A percentile compares a stretch with the other conserved stretches of the same genome.
Conservation (phyloP, 2,888 invertebrate species). For the Argynnis bischoffii region DNA sequence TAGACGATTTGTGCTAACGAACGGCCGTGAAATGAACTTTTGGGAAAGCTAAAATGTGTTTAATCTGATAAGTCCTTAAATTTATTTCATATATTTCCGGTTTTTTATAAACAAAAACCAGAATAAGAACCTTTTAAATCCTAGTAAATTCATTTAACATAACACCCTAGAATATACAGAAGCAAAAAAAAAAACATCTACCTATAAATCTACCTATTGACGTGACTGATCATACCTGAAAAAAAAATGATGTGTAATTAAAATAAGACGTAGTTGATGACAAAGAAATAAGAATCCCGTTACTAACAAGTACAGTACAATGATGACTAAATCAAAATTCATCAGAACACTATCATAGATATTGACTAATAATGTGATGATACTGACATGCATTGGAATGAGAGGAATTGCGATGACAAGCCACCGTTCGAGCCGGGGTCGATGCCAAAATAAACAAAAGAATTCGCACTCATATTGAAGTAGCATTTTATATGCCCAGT, state of each 20-base stretch:
- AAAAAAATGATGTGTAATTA: constrained; percentile 8
- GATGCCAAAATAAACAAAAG: constrained; percentile 42
- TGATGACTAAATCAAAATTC: constrained; percentile 18
- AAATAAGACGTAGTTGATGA: constrained; percentile 14
- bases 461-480: constrained; percentile 43
- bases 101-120: neutral
- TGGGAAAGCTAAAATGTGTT: constrained; percentile 42
- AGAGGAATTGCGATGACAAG: constrained; percentile 23
- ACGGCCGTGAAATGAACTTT: constrained; percentile 47
- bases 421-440: constrained; percentile 33
- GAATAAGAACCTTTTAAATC: neutral
- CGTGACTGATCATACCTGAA: constrained; percentile 2
- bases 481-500: constrained; percentile 59
- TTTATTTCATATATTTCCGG: neutral
- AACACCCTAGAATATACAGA: neutral
- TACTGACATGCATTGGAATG: constrained; percentile 12
- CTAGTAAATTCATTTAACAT: too few relatives aligned
- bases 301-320: constrained; percentile 6
- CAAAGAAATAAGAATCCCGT: constrained; percentile 11
- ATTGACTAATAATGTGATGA: constrained; percentile 18
- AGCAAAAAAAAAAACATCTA: neutral
- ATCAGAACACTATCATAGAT: constrained; percentile 16
- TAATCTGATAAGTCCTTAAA: neutral
- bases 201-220: neutral
- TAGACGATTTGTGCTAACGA: constrained; percentile 49